Evolutionary conservation across 2,113 vertebrate species (phyloP).

Genomic region (Pteronura brasiliensis): DNA sequence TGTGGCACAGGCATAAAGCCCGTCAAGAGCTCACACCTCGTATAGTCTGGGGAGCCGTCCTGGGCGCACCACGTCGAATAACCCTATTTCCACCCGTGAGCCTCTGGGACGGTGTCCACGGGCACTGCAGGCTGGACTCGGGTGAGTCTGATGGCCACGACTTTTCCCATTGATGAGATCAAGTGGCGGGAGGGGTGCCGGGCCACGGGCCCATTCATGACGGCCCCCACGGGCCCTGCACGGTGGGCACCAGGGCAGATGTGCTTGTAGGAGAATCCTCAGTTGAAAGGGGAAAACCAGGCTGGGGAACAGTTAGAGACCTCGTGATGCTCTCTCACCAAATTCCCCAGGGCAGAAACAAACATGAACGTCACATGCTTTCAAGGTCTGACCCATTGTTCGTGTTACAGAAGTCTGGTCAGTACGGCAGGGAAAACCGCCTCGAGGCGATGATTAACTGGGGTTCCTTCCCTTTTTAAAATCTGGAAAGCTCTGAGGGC

Average conservation of each 20-base stretch:
- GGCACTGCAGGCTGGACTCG: neutral
- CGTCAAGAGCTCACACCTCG: neutral
- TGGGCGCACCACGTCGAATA: accelerated
- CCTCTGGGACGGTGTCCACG: neutral
- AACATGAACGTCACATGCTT: neutral
- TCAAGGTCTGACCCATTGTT: neutral
- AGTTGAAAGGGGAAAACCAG: neutral
- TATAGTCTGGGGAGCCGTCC: neutral
- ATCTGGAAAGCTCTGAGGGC: neutral
- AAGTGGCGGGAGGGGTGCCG: neutral
- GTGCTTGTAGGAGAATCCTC: neutral
- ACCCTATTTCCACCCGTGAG: neutral
- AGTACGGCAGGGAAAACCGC: neutral
- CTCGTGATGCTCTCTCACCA: neutral
- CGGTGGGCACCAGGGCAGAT: neutral
- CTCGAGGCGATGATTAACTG: neutral
- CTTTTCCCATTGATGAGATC: neutral
- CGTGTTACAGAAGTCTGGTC: neutral
- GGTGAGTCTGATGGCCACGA: neutral
- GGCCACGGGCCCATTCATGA: neutral
- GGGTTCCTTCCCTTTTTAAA: neutral
- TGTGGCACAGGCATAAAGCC: neutral
- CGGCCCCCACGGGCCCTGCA: neutral
- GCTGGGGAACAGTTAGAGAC: neutral
- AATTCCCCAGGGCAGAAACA: neutral